Evolutionary conservation across 2,113 vertebrate species (phyloP), one percentile per base, ranked within the genome.

Genomic region (Abramis brama): DNA sequence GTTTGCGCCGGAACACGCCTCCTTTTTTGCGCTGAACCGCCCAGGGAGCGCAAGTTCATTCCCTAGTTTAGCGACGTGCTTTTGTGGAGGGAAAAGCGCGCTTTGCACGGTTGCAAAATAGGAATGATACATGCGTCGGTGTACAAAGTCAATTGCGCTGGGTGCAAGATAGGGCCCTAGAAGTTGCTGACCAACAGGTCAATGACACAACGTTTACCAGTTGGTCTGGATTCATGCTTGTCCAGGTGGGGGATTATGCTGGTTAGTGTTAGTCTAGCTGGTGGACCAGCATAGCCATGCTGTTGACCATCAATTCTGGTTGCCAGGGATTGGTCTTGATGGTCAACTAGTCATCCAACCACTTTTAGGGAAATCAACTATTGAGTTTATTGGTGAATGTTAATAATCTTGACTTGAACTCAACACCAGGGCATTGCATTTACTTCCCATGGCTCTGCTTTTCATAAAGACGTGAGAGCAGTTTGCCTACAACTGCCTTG

Each of bases 371-470:
- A 66, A 7, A 8, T 39, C 30, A 70, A 36, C 30, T 21, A 70
- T 13, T 17, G 12, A 30, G 6, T 66, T 30, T 33, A 43, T n/a
- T 73, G 39, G 6, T 74, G 23, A 45, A 47, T 25, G n/a, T n/a
- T 74, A 25, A 74, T 45, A 6, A 1, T 66, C 27, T 84, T 77
- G 55, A 52, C 17, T 79, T 77, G 55, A 52, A 68, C 75, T 84
- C 6, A 43, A 55, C 75, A 43, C 23, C 39, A 8, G 6, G 57
- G 59, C 23, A 23, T 43, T 60, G 33, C 12, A 2, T 84, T 68
- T 11, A 30, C 8, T 62, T 79, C 64, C 43, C 50, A 25, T 77
- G 25, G 10, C 27, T 23, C 33, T 73, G 33, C 45, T 70, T 82
- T 79, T 74, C 36, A 70, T 60, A 27, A 13, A 55, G 10, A 47